These are phyloP conservation scores for Loripinus fragilis DNA, from an alignment of 2,888 invertebrate species.

Conservation along the genomic window DNA sequence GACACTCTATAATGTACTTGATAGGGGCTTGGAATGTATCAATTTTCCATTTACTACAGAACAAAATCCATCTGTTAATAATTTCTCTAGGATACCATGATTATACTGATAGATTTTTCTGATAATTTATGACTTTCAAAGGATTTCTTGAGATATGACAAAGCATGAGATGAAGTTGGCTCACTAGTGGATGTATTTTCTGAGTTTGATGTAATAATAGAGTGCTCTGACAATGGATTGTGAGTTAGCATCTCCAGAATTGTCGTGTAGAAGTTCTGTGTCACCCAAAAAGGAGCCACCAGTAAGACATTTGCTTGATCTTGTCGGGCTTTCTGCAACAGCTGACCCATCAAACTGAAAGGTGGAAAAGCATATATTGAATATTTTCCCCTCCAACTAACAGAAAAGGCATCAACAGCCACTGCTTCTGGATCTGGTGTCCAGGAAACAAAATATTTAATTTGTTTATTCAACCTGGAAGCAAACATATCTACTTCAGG, in stretches of 20 bases:
- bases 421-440: constrained; percentile 29
- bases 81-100: constrained; percentile 36
- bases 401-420: constrained; percentile 32
- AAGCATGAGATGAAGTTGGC: constrained; percentile 21
- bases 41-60: constrained; percentile 33
- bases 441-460: constrained; percentile 27
- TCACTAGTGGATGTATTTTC: constrained; percentile 10
- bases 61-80: constrained; percentile 41
- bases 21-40: constrained; percentile 33
- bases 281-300: constrained; percentile 42
- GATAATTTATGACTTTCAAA: constrained; percentile 31
- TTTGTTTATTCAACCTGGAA: constrained; percentile 28
- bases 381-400: constrained; percentile 9
- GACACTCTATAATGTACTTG: constrained; percentile 34
- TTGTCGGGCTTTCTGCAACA: constrained; percentile 6
- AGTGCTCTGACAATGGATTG: constrained; percentile 14
- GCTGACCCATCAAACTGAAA: not conserved
- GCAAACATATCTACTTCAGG: constrained; percentile 44
- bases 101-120: constrained; percentile 32
- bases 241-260: constrained; percentile 34
- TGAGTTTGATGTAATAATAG: too few species aligned
- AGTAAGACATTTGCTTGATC: constrained; percentile 30
- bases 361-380: constrained; percentile 28
- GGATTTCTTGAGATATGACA: constrained; percentile 33
- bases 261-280: constrained; percentile 32